phyloP scores from a whole-genome alignment of 2,113 vertebrate genomes.

The Microcebus ravelobensis region DNA sequence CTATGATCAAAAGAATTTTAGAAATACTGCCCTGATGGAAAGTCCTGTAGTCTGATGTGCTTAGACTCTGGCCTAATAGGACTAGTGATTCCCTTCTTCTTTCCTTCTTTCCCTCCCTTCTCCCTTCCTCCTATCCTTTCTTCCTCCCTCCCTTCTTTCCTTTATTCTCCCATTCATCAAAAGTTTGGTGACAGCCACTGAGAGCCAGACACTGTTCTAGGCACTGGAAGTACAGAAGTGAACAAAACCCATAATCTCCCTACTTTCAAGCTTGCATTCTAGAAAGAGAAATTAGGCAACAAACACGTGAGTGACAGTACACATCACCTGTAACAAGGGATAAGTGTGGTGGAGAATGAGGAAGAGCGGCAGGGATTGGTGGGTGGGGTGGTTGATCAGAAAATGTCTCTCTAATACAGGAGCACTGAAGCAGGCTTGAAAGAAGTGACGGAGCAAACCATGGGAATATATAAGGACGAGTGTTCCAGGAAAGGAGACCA shows the following conservation, averaged over 20 bases:
- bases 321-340: neutral
- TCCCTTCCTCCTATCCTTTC: fast-evolving
- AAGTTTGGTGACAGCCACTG: neutral
- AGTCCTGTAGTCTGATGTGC: neutral
- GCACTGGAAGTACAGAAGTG: neutral
- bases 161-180: neutral
- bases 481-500: neutral
- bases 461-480: neutral
- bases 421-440: neutral
- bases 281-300: neutral
- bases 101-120: fast-evolving
- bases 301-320: neutral
- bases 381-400: neutral
- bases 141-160: fast-evolving
- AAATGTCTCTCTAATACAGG: neutral
- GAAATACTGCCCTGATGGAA: neutral
- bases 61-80: neutral
- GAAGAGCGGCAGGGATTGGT: neutral
- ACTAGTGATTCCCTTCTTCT: neutral
- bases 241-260: neutral
- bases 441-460: neutral
- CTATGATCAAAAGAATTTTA: neutral
- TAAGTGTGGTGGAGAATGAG: neutral
- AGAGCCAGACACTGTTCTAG: neutral
- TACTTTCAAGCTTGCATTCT: neutral